Evolutionary conservation across 2,797 vertebrate genomes (phyloP).

Genomic region (Nyctalus aviator): DNA sequence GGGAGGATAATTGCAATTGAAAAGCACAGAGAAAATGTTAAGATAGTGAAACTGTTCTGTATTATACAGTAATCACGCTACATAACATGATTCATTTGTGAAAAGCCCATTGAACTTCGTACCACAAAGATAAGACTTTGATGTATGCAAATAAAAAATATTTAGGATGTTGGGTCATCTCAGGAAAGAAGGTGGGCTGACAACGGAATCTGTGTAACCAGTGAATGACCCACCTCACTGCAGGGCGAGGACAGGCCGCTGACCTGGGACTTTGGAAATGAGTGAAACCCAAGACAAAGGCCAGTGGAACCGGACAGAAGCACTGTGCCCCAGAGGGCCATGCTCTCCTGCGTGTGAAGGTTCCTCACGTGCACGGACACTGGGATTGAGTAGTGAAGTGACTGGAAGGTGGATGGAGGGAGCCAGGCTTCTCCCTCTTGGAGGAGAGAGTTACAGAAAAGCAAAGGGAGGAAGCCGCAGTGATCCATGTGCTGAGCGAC

Average conservation of each 20-base stretch:
- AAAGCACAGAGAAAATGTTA: not conserved
- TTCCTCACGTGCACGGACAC: rapidly evolving
- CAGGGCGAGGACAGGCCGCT: rapidly evolving
- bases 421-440: not conserved
- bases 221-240: not conserved
- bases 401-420: not conserved
- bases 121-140: not conserved
- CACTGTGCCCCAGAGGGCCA: rapidly evolving
- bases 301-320: not conserved
- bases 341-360: not conserved
- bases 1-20: not conserved
- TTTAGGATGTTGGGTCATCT: too few relatives aligned
- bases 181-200: not conserved
- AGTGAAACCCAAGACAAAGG: not conserved
- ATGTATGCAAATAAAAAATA: not conserved
- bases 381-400: not conserved
- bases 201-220: not conserved
- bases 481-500: not conserved
- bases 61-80: not conserved
- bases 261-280: not conserved
- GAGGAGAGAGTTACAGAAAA: not conserved
- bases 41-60: not conserved
- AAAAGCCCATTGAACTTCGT: not conserved
- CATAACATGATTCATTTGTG: not conserved
- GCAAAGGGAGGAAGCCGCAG: not conserved